Percentiles rank a stretch among this genome's conserved stretches.
phyloP scores from a whole-genome alignment of 2,888 invertebrate genomes.

The Melanophora roralis region DNA sequence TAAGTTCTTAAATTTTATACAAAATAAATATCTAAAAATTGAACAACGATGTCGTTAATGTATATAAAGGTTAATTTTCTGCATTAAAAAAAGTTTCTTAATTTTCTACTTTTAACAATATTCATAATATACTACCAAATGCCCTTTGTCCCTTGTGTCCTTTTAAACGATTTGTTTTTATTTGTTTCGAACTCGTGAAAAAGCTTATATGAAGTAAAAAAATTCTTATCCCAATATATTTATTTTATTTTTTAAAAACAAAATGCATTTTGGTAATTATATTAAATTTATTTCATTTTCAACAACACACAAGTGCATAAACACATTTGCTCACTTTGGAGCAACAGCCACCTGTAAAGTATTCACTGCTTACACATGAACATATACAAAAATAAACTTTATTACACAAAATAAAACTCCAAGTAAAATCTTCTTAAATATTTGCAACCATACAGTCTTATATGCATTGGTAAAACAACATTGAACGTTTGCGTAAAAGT shows the following conservation, averaged over 20 bases:
- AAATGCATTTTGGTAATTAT: conserved; percentile 52
- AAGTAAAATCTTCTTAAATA: conserved; percentile 10
- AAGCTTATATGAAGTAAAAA: neutral
- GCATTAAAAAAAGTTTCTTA: too few species aligned
- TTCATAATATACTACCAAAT: too few species aligned
- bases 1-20: too few species aligned
- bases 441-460: neutral
- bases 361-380: neutral
- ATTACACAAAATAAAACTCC: conserved; percentile 27
- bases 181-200: neutral
- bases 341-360: conserved; percentile 18
- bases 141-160: neutral
- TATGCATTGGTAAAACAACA: conserved; percentile 29
- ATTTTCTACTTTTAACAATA: too few species aligned
- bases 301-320: neutral
- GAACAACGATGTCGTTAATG: too few species aligned
- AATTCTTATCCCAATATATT: neutral
- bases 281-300: conserved; percentile 52
- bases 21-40: too few species aligned
- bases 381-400: neutral
- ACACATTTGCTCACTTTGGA: neutral
- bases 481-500: neutral
- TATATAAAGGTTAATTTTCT: too few species aligned
- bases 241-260: conserved; percentile 9
- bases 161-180: neutral